Evolutionary conservation across 2,113 vertebrate genomes (phyloP).

Genomic region (Limanda limanda): DNA sequence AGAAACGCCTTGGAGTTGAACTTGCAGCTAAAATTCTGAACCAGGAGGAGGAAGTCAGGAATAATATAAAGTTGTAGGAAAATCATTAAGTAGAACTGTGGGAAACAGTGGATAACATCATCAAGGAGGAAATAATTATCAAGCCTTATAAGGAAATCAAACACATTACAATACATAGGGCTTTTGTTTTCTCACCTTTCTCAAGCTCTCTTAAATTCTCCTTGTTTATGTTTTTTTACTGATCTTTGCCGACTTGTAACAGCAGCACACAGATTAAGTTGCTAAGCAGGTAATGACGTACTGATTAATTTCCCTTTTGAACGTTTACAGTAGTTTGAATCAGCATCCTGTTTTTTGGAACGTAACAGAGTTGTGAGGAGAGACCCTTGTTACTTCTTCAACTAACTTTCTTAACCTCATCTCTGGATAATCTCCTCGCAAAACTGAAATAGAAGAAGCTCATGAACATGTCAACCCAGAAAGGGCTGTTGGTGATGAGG

Average conservation of each 20-base stretch:
- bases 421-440: neutral
- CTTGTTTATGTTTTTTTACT: neutral
- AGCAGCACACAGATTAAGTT: neutral
- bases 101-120: constrained; percentile 1
- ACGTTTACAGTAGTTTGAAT: neutral
- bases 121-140: constrained; percentile 9
- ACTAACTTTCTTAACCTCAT: neutral
- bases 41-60: neutral
- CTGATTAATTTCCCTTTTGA: neutral
- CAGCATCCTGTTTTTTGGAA: neutral
- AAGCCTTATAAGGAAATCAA: constrained; percentile 22
- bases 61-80: neutral
- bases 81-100: no score
- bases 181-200: constrained; percentile 2
- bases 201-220: neutral
- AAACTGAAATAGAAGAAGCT: no score
- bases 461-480: no score
- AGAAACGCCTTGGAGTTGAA: no score
- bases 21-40: neutral
- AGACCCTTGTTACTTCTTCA: neutral
- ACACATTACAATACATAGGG: constrained; percentile 2
- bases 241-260: neutral
- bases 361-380: neutral
- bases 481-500: neutral
- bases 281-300: neutral